These are phyloP conservation scores for Chaetodon auriga DNA, from an alignment of 2,113 vertebrate genomes.

Conservation along the genomic window DNA sequence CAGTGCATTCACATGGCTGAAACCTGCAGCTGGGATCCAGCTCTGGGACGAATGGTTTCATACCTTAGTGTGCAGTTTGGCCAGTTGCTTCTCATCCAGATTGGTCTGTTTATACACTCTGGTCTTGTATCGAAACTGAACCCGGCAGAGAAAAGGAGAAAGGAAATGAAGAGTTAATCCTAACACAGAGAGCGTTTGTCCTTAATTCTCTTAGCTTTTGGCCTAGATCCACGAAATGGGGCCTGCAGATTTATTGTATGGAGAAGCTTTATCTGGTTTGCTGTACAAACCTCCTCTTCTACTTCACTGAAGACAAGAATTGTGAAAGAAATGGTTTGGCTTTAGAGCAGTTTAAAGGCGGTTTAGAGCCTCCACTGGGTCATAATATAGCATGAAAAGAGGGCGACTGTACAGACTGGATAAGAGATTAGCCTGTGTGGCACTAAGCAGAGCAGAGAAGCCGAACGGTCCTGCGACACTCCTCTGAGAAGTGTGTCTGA, in stretches of 20 bases:
- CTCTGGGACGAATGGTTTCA: background rate
- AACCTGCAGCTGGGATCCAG: background rate
- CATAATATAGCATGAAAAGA: conserved; percentile 16
- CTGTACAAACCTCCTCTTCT: conserved; percentile 20
- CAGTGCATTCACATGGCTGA: background rate
- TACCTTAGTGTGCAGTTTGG: conserved; percentile 98
- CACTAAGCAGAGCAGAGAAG: background rate
- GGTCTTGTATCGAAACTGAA: conserved; percentile 97
- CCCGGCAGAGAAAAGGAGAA: conserved; percentile 30
- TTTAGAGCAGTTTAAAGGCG: conserved; percentile 39
- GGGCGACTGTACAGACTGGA: background rate
- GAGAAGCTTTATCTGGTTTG: conserved; percentile 37
- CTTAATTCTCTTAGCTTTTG: conserved; percentile 68
- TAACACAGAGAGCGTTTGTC: conserved; percentile 51
- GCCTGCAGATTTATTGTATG: conserved; percentile 53
- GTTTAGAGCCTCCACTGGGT: conserved; percentile 26
- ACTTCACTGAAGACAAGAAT: conserved; percentile 23
- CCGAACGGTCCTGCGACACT: background rate
- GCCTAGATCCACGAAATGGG: conserved; percentile 66
- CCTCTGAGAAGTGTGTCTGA: background rate
- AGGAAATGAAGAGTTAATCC: conserved; percentile 53
- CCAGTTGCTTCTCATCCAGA: conserved; percentile 97
- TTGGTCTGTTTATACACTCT: conserved; percentile 97
- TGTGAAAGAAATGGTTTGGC: background rate
- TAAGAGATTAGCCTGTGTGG: conserved; percentile 15